These are phyloP conservation scores for Acipenser transmontanus DNA, from an alignment of 2,797 vertebrate genomes.

Conservation along the genomic window DNA sequence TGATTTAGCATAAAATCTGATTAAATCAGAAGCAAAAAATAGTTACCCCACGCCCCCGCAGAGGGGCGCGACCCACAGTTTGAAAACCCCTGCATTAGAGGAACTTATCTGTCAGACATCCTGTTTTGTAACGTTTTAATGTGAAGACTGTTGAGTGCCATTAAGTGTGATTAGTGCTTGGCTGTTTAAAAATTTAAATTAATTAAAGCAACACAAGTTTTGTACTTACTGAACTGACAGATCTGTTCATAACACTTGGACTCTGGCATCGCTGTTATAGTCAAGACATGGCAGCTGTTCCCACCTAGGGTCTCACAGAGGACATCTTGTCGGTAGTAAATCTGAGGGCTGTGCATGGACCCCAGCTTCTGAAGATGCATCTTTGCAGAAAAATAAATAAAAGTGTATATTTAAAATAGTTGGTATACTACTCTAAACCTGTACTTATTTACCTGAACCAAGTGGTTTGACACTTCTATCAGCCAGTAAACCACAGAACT, in stretches of 20 bases:
- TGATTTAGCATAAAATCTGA: too few species aligned
- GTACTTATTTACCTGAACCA: too few species aligned
- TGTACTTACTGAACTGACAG: slow-evolving; percentile 87
- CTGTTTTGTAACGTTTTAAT: too few species aligned
- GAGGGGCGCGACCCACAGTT: too few species aligned
- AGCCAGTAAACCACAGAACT: too few species aligned
- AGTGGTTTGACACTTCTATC: too few species aligned
- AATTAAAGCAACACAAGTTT: neutral
- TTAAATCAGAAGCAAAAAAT: too few species aligned
- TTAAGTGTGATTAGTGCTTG: neutral
- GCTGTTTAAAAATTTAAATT: neutral
- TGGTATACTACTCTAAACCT: too few species aligned
- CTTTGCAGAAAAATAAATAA: slow-evolving; percentile 54
- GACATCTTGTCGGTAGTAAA: slow-evolving; percentile 85
- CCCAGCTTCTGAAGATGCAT: slow-evolving; percentile 94
- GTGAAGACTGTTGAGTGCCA: too few species aligned
- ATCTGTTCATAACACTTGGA: slow-evolving; percentile 83
- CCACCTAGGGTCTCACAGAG: slow-evolving; percentile 88
- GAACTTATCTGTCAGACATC: too few species aligned
- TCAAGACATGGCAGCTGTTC: slow-evolving; percentile 87
- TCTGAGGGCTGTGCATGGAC: slow-evolving; percentile 74
- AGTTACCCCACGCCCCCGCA: too few species aligned
- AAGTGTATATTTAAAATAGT: slow-evolving; percentile 7
- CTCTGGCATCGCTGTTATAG: slow-evolving; percentile 95
- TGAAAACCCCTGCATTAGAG: too few species aligned